Evolutionary conservation across 2,797 vertebrate genomes (phyloP).

Genomic region (Danio jaintianensis): DNA sequence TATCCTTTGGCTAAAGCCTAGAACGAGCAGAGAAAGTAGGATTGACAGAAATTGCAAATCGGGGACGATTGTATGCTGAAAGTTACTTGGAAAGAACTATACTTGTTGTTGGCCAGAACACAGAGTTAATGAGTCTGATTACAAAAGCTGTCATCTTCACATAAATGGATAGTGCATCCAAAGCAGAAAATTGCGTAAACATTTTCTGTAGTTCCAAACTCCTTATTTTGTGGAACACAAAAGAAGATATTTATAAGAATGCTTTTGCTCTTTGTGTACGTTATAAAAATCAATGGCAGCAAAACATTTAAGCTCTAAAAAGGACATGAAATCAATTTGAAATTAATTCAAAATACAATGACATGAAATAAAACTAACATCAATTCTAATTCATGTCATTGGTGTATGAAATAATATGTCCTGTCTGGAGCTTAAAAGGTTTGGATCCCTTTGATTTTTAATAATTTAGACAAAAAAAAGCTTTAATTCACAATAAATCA

Average conservation of each 20-base stretch:
- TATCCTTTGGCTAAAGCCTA: slow-evolving; percentile 73
- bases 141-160: background rate
- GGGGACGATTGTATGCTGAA: background rate
- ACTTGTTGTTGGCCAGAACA: slow-evolving; percentile 10
- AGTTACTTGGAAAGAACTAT: background rate
- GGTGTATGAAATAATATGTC: background rate
- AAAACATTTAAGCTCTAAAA: background rate
- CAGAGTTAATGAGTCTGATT: background rate
- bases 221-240: slow-evolving; percentile 11
- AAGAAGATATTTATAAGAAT: background rate
- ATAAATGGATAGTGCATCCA: background rate
- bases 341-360: background rate
- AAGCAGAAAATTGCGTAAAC: background rate
- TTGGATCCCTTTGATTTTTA: background rate
- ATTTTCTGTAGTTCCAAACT: background rate
- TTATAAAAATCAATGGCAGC: background rate
- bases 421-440: background rate
- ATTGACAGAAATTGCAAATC: slow-evolving; percentile 13
- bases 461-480: background rate
- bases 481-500: no score
- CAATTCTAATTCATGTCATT: background rate
- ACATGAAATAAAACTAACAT: background rate
- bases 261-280: background rate
- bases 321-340: background rate
- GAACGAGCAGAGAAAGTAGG: slow-evolving; percentile 67